Conservation (phyloP, 2,888 invertebrate species). For the Gerosis bhagava region DNA sequence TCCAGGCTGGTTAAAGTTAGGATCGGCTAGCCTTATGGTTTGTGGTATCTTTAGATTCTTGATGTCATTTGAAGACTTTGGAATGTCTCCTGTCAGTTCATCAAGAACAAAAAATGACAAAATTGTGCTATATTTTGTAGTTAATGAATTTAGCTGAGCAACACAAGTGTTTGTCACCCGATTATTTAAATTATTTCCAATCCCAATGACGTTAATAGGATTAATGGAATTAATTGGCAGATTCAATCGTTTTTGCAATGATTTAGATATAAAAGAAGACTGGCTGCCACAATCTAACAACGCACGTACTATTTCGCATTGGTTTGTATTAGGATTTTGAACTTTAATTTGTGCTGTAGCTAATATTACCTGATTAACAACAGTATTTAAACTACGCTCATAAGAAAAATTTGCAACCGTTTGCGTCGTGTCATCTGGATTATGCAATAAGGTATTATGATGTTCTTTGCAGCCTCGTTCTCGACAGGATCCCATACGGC, state of each 20-base stretch:
- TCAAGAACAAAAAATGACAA: background rate
- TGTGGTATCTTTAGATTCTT: background rate
- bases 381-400: background rate
- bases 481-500: constrained; percentile 3
- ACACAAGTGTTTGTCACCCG: constrained; percentile 8
- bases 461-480: background rate
- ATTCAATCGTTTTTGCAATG: constrained; percentile 24
- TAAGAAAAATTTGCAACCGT: background rate
- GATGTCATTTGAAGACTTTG: background rate
- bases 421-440: background rate
- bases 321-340: constrained; percentile 29
- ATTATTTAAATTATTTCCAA: constrained; percentile 21
- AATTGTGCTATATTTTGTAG: background rate
- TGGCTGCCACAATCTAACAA: constrained; percentile 31
- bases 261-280: constrained; percentile 30
- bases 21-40: constrained; percentile 2
- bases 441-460: constrained; percentile 1
- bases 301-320: too few species aligned
- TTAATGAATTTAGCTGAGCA: background rate
- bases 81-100: background rate
- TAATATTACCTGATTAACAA: background rate
- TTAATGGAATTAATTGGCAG: constrained; percentile 26
- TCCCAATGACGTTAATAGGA: constrained; percentile 27
- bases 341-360: constrained; percentile 30
- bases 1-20: background rate